These are phyloP conservation scores for Atherinosoma microstoma DNA, from an alignment of 2,797 vertebrate genomes.

Conservation along the genomic window DNA sequence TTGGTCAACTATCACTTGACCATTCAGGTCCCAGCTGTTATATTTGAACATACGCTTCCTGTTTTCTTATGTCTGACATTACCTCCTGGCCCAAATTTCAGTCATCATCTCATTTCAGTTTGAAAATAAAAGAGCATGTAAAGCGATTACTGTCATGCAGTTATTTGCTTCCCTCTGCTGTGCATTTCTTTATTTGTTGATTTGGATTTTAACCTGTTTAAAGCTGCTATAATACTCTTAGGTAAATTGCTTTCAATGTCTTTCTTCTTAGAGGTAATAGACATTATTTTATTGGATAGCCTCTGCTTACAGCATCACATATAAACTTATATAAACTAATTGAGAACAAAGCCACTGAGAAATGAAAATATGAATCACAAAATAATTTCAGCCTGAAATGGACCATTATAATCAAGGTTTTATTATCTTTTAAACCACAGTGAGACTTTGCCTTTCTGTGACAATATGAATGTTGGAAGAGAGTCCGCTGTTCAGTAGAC, in stretches of 20 bases:
- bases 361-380: background rate
- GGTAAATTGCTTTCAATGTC: background rate
- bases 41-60: background rate
- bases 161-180: slow-evolving; percentile 17
- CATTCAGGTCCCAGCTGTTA: background rate
- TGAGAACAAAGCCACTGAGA: background rate
- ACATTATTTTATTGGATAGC: background rate
- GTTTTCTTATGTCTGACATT: slow-evolving; percentile 16
- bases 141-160: slow-evolving; percentile 28
- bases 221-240: slow-evolving; percentile 3
- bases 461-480: background rate
- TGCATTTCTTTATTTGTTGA: slow-evolving; percentile 18
- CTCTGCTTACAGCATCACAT: background rate
- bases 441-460: background rate
- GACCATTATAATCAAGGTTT: background rate
- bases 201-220: slow-evolving; percentile 15
- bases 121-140: slow-evolving; percentile 20
- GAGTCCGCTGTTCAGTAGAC: slow-evolving; percentile 17
- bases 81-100: slow-evolving; percentile 17
- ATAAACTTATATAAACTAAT: background rate
- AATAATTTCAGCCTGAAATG: background rate
- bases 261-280: background rate
- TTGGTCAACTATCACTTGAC: background rate
- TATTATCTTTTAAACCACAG: background rate
- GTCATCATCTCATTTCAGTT: background rate